Percentiles rank a stretch among this genome's conserved stretches.
phyloP scores from a whole-genome alignment of 2,797 vertebrate species.

The Lates japonicus region DNA sequence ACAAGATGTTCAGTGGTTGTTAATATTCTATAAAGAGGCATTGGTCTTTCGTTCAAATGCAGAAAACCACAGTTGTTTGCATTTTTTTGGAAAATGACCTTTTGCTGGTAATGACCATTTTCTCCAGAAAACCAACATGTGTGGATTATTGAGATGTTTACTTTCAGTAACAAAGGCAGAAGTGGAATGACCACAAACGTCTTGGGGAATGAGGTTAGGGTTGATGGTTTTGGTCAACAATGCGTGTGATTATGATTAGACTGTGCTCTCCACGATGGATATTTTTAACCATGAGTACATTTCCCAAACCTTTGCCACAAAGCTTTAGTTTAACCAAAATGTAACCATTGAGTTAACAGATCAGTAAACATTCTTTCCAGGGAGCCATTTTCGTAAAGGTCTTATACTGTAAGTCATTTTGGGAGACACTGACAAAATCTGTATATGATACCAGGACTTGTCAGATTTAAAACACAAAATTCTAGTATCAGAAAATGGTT shows the following conservation, averaged over 20 bases:
- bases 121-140: conserved; percentile 8
- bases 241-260: conserved; percentile 39
- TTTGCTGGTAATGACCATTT: background rate
- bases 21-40: background rate
- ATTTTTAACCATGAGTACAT: conserved; percentile 25
- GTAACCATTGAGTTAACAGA: background rate
- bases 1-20: background rate
- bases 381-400: conserved; percentile 1
- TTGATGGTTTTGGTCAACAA: conserved; percentile 38
- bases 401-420: background rate
- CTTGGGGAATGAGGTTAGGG: conserved; percentile 3
- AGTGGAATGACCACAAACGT: conserved; percentile 35
- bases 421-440: background rate
- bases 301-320: conserved; percentile 12
- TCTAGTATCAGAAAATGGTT: background rate
- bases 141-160: conserved; percentile 30
- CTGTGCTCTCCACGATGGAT: conserved; percentile 19
- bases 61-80: conserved; percentile 7
- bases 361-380: background rate
- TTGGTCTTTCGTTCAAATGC: conserved; percentile 5
- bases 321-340: conserved; percentile 18
- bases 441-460: background rate
- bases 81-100: background rate
- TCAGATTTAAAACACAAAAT: background rate
- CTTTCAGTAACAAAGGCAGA: conserved; percentile 25